Base-by-base conservation (phyloP, 2,888 invertebrate genomes). In the Melanophora roralis region DNA sequence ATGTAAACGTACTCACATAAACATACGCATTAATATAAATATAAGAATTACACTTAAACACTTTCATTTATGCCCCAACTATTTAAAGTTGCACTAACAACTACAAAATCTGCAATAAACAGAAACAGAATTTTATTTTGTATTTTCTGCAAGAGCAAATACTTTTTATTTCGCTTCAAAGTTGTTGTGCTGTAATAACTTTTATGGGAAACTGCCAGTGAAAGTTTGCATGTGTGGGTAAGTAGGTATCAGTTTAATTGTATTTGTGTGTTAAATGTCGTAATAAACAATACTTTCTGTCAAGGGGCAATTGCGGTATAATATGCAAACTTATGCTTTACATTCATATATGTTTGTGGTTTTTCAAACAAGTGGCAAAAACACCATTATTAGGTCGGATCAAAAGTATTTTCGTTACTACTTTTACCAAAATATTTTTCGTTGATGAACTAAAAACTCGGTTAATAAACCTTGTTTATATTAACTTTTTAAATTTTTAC, bases 61-160 rank as follows among this genome's bases (percentile, higher is more conserved):
- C 76, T 71, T 64, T 71, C 76, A 59, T 77, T 76, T 76, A 64
- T 76, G 76, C 62, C 64, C 43, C 69, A 69, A 47, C 62, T 64
- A 76, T 64, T 71, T 71, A 57, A 71, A 71, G 57, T 71, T 65
- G 64, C 64, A 76, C 38, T n/a, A 21, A 40, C 65, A 62, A 53
- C 11, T 21, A 43, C 57, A 32, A 55, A 3, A 68, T 5, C 64
- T 36, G 49, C 16, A 62, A 64, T 51, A 67, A 64, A 59, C 49
- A 77, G 49, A 64, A 38, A 71, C 11, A 64, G 59, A 64, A 76
- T 69, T 47, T 67, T n/a, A n/a, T n/a, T 67, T 43, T 43, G 53
- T 49, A 65, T 57, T 64, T 57, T 43, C 23, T 36, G 19, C 36
- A 45, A 36, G 14, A 62, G n/a, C n/a, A n/a, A 72, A 55, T 64